These are phyloP conservation scores for Megaceryle torquata DNA, from an alignment of 2,113 vertebrate species.

Conservation along the genomic window DNA sequence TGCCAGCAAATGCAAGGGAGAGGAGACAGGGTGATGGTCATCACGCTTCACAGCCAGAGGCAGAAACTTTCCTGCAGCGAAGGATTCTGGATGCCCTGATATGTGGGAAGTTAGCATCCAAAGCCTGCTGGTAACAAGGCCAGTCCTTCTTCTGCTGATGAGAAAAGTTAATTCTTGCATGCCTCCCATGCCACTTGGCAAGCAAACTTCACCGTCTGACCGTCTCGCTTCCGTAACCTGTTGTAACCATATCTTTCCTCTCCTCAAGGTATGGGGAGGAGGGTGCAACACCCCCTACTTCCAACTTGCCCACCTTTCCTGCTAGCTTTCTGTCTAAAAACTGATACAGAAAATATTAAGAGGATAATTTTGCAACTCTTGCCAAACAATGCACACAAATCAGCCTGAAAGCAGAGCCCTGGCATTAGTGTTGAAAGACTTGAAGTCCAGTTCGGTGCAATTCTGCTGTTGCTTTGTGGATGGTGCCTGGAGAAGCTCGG, in stretches of 20 bases:
- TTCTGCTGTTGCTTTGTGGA: not conserved
- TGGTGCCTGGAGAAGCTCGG: not conserved
- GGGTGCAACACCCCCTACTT: not conserved
- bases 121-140: not conserved
- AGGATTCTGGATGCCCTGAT: not conserved
- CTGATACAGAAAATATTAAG: rapidly evolving
- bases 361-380: not conserved
- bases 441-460: not conserved
- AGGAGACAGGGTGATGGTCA: not conserved
- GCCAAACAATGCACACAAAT: rapidly evolving
- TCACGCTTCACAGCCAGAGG: not conserved
- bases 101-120: rapidly evolving
- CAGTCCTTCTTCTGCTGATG: not conserved
- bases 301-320: not conserved
- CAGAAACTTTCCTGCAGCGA: not conserved
- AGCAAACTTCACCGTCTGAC: not conserved
- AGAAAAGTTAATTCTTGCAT: not conserved
- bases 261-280: too few species aligned
- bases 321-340: not conserved
- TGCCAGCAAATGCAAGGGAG: rapidly evolving
- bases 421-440: not conserved
- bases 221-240: not conserved
- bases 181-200: not conserved
- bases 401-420: not conserved
- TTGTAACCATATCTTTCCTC: not conserved